Conservation (phyloP, 2,888 invertebrate species). For the Drosophila siamana region DNA sequence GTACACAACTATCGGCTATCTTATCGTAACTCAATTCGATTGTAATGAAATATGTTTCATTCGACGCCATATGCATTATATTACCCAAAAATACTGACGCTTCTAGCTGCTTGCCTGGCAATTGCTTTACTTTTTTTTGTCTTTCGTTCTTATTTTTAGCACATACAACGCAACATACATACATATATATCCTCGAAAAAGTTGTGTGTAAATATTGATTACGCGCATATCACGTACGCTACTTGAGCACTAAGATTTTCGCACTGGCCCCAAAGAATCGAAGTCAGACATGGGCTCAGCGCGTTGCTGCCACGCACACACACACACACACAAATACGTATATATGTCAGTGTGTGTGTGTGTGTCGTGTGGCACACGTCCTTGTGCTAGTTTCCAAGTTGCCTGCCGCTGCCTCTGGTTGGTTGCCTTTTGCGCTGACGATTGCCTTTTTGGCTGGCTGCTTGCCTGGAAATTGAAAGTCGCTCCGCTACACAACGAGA, state of each 20-base stretch:
- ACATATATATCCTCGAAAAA: constrained; percentile 49
- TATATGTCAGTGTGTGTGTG: constrained; percentile 10
- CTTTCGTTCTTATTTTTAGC: constrained; percentile 44
- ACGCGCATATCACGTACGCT: constrained; percentile 73
- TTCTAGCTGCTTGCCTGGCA: constrained; percentile 25
- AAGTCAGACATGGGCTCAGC: constrained; percentile 22
- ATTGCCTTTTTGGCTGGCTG: constrained; percentile 74
- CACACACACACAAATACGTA: background rate
- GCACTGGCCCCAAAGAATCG: constrained; percentile 36
- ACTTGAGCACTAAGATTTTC: constrained; percentile 73
- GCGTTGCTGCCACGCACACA: background rate
- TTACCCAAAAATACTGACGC: constrained; percentile 29
- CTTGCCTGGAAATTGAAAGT: constrained; percentile 74
- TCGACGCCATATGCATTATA: constrained; percentile 45
- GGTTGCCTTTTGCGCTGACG: constrained; percentile 72
- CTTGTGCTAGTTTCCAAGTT: constrained; percentile 76
- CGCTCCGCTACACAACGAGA: constrained; percentile 28
- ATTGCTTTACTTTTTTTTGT: constrained; percentile 52
- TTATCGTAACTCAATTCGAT: constrained; percentile 21
- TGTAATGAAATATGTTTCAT: constrained; percentile 30
- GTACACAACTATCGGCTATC: background rate
- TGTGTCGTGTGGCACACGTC: constrained; percentile 63
- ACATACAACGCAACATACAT: no score
- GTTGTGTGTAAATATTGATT: constrained; percentile 77
- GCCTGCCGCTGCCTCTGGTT: constrained; percentile 53